A percentile compares a stretch with the other conserved stretches of the same genome.
These are phyloP conservation scores for Drosophila bifasciata DNA, from an alignment of 1,140 invertebrate species.

Conservation along the genomic window DNA sequence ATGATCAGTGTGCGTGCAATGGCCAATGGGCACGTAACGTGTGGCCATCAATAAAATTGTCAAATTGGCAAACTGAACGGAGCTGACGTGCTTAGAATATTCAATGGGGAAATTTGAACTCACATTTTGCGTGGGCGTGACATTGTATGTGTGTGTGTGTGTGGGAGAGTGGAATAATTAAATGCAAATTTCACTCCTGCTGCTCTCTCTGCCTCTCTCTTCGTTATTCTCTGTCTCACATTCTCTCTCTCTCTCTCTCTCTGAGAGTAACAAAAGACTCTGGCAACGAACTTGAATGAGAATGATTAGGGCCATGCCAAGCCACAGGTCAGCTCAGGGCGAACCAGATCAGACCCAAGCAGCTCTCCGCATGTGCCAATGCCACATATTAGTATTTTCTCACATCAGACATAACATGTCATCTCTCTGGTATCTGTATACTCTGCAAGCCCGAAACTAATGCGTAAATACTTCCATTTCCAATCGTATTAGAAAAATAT, in stretches of 20 bases:
- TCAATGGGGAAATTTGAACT: conserved; percentile 24
- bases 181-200: conserved; percentile 48
- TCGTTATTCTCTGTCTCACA: not conserved
- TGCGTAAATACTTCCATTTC: too few relatives aligned
- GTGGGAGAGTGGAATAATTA: conserved; percentile 21
- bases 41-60: conserved; percentile 73
- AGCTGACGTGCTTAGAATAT: conserved; percentile 51
- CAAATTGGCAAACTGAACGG: conserved; percentile 66
- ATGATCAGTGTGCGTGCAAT: conserved; percentile 25
- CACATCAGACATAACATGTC: conserved; percentile 35
- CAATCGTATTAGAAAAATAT: not conserved
- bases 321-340: conserved; percentile 9
- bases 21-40: conserved; percentile 67
- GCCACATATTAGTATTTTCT: conserved; percentile 45
- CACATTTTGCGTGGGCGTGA: conserved; percentile 15
- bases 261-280: conserved; percentile 47
- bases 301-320: conserved; percentile 42
- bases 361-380: conserved; percentile 8
- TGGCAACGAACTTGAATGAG: conserved; percentile 57
- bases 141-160: not conserved
- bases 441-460: too few relatives aligned
- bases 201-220: conserved; percentile 3
- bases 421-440: conserved; percentile 24
- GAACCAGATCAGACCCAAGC: not conserved
- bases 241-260: not conserved